A percentile compares a stretch with the other conserved stretches of the same genome.
phyloP scores from a whole-genome alignment of 1,140 invertebrate species.

The Mesaphorura yosii region DNA sequence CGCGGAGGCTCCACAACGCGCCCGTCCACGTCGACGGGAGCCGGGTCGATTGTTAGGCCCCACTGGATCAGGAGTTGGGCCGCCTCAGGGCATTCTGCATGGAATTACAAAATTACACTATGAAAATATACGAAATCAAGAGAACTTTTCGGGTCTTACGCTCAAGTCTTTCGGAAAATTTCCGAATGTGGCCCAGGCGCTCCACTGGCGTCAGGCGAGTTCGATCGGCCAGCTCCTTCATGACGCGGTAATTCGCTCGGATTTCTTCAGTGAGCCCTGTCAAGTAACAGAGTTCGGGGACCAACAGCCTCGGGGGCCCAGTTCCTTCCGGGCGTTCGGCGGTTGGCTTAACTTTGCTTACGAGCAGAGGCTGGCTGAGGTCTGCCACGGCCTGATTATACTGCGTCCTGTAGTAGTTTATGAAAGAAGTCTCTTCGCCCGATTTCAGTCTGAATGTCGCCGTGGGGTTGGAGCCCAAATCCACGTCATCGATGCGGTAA shows the following conservation, averaged over 20 bases:
- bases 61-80: conserved; percentile 60
- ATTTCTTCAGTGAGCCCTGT: conserved; percentile 31
- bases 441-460: conserved; percentile 53
- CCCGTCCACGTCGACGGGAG: conserved; percentile 48
- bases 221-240: conserved; percentile 32
- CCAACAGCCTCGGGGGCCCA: conserved; percentile 7
- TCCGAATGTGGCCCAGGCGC: no score
- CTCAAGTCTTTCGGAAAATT: no score
- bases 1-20: conserved; percentile 52
- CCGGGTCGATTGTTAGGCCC: conserved; percentile 58
- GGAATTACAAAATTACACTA: no score
- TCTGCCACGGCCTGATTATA: conserved; percentile 54
- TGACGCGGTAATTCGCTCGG: conserved; percentile 32
- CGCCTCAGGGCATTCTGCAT: no score
- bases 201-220: no score
- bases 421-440: conserved; percentile 49
- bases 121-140: no score
- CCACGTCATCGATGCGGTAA: conserved; percentile 49
- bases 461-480: conserved; percentile 54
- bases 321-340: conserved; percentile 14
- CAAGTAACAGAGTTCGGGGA: conserved; percentile 25
- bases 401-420: conserved; percentile 64
- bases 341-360: conserved; percentile 14
- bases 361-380: conserved; percentile 17
- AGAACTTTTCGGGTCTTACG: no score